These are phyloP conservation scores for Xerus rutilus DNA, from an alignment of 2,797 vertebrate genomes.

Conservation along the genomic window DNA sequence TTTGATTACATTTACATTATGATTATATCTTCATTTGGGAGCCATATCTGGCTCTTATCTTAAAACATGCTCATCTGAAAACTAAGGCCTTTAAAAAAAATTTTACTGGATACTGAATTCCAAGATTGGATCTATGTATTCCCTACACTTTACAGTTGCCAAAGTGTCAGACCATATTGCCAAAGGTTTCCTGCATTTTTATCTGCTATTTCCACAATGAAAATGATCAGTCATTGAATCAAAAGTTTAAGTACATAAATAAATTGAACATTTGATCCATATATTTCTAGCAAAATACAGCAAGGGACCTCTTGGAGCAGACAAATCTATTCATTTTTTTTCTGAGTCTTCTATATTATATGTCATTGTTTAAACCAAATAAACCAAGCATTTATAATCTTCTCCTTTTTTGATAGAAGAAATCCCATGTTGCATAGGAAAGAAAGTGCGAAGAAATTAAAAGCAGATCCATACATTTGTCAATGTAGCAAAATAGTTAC, in stretches of 20 bases:
- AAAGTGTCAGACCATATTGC: neutral
- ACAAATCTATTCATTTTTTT: slow-evolving; percentile 48
- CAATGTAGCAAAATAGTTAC: neutral
- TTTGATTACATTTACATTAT: neutral
- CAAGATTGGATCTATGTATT: neutral
- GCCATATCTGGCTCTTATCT: neutral
- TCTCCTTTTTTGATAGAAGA: neutral
- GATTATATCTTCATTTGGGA: neutral
- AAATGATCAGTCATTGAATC: neutral
- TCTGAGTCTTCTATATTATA: slow-evolving; percentile 43
- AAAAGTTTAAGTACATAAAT: slow-evolving; percentile 16
- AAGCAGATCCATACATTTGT: neutral
- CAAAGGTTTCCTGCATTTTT: slow-evolving; percentile 62
- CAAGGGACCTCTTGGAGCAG: slow-evolving; percentile 8
- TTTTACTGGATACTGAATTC: neutral
- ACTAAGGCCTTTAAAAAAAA: slow-evolving; percentile 28
- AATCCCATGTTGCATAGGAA: neutral
- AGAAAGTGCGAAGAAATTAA: slow-evolving; percentile 49
- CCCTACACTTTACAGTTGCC: neutral
- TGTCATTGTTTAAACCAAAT: slow-evolving; percentile 43
- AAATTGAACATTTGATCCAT: neutral
- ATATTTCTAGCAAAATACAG: slow-evolving; percentile 49
- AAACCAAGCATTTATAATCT: neutral
- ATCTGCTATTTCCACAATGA: slow-evolving; percentile 44
- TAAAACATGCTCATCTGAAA: slow-evolving; percentile 25